Evolutionary conservation across 2,113 vertebrate species (phyloP), one percentile per base, ranked within the genome.

Genomic region (Boulengeromyrus knoepffleri): DNA sequence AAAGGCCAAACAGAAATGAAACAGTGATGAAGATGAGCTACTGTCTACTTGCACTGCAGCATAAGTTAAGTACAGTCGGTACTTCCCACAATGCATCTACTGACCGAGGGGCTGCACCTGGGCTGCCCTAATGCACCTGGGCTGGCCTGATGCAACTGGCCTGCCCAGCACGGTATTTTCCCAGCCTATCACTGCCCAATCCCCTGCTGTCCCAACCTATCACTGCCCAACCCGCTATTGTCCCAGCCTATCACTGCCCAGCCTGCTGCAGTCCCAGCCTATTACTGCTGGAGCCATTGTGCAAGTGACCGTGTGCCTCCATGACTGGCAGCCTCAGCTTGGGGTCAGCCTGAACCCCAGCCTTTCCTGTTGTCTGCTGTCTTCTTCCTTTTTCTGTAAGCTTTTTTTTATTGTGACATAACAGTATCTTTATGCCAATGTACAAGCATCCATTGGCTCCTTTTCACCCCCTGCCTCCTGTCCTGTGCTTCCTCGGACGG

Each of bases 1-100:
- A 88, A 92, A 91, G 88, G 88, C 77, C 90, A 91, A 92, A 89
- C 77, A 93, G 89, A 86, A 90, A 52, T 70, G 90, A 8, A 46
- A 89, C 39, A 85, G 58, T 10, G 53, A 88, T 45, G 13, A 45
- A 21, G 24, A 58, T 21, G 36, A 87, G 36, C 47, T 52, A 24
- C 84, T 17, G 21, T 49, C 46, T 49, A 49, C n/a, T 13, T 27
- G 45, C 19, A 27, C 6, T 86, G 85, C 19, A 31, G 19, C 42
- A 47, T 7, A 27, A 66, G 7, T n/a, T 6, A 66, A 27, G 83
- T 6, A 8, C 13, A 85, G 8, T n/a, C n/a, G 52, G 85, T 86
- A 46, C 15, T 83, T 39, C 36, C 17, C 77, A 83, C 36, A 19
- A n/a, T 84, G 19, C 42, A 9, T 7, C 42, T 84, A 7, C 31